Base-by-base conservation (phyloP, 30 jellyfish, hydroid and myxozoan genomes). In the Aurelia sp. region DNA sequence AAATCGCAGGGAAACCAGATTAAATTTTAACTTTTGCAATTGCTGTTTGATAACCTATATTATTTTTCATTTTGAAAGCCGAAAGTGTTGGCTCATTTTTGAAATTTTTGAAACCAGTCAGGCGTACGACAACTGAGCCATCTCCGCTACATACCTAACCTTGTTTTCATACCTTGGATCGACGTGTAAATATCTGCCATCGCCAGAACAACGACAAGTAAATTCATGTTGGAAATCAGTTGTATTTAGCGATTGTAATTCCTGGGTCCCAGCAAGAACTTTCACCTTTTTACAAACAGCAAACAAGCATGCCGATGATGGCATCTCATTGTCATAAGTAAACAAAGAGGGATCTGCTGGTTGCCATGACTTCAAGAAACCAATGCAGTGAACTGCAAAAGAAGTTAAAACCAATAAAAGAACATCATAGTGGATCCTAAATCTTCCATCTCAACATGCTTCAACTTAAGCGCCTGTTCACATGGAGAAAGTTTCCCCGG, bases 361-460 rank as follows among this genome's bases (percentile, higher is more conserved):
- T 24, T 63, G 88, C 91, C 91, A 77, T 13, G 96, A 77, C 60
- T 78, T 88, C 88, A 88, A 41, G 48, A 64, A 88, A 4, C 96
- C 96, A 53, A 72, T 50, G 74, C 87, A 79, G 44, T 88, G 87
- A 0, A 88, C 96, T 88, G 70, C 1, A 27, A 72, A 63, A 48
- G 8, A 24, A 27, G 44, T 44, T 44, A 8, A 44, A 44, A 44
- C 16, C 55, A 44, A 44, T 44, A 44, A 38, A 38, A 38, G 50
- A 8, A 38, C 50, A 38, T 38, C 7, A 38, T 38, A 38, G 50
- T 38, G 50, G 9, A 38, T 38, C 50, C 7, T 38, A 38, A 38
- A 38, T 4, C 50, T 38, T 38, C 50, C 50, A 38, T 38, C 9
- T 8, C 50, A 38, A 38, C 50, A 38, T 38, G 50, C 50, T 4